phyloP scores from a whole-genome alignment of 2,888 invertebrate species.

The Boloria selene region DNA sequence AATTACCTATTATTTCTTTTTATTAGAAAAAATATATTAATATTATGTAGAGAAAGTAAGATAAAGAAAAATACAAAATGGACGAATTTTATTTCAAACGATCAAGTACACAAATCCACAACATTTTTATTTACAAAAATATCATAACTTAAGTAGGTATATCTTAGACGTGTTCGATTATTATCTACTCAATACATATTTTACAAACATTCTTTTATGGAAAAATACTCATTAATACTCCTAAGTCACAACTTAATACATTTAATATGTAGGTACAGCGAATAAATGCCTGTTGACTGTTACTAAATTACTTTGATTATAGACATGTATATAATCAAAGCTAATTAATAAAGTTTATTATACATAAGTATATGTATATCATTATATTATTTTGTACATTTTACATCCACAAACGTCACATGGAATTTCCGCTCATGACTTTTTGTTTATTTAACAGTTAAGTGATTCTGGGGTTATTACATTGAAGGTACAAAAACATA shows the following conservation, averaged over 20 bases:
- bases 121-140: constrained; percentile 73
- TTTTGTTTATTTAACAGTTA: too few relatives aligned
- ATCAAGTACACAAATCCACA: constrained; percentile 63
- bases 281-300: neutral
- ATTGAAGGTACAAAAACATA: too few relatives aligned
- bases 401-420: too few relatives aligned
- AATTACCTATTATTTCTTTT: too few relatives aligned
- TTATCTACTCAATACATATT: constrained; percentile 5
- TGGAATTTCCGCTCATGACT: too few relatives aligned
- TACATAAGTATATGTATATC: too few relatives aligned
- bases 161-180: constrained; percentile 11
- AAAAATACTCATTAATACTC: constrained; percentile 55
- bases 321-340: too few relatives aligned
- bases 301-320: too few relatives aligned
- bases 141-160: constrained; percentile 46
- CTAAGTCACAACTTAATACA: constrained; percentile 31
- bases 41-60: neutral
- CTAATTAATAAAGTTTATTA: neutral
- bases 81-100: constrained; percentile 41
- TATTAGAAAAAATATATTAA: neutral
- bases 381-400: too few relatives aligned
- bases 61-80: neutral
- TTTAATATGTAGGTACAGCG: neutral
- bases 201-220: constrained; percentile 44
- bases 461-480: too few relatives aligned